Evolutionary conservation across 2,797 vertebrate genomes (phyloP).

Genomic region (Smutsia temminckii): DNA sequence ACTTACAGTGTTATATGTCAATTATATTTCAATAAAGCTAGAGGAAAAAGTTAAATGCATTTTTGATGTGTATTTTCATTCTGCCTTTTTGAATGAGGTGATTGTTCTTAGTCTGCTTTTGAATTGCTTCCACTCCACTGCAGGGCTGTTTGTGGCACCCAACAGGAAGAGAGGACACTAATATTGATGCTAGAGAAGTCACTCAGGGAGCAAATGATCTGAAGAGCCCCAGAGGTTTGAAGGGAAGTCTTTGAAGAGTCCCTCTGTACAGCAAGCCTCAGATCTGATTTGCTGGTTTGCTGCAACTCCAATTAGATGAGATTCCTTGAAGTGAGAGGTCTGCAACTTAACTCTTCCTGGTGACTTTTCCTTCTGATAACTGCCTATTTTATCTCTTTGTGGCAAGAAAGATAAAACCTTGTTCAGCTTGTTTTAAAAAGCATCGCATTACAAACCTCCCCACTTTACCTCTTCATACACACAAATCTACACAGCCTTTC

Average conservation of each 20-base stretch:
- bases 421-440: conserved; percentile 40
- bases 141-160: background rate
- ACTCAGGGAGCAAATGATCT: conserved; percentile 45
- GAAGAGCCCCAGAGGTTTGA: conserved; percentile 6
- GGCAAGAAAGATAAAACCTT: background rate
- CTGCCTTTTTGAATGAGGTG: background rate
- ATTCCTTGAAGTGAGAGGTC: conserved; percentile 23
- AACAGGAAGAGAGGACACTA: background rate
- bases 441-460: background rate
- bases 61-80: background rate
- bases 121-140: background rate
- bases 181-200: conserved; percentile 26
- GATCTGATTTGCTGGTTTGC: conserved; percentile 31
- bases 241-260: conserved; percentile 52
- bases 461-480: background rate
- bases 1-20: background rate
- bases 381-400: conserved; percentile 19
- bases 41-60: background rate
- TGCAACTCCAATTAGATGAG: conserved; percentile 27
- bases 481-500: background rate
- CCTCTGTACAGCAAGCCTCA: conserved; percentile 11
- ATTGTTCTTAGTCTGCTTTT: background rate
- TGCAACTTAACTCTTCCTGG: conserved; percentile 48
- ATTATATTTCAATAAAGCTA: background rate
- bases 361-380: background rate